A percentile compares a stretch with the other conserved stretches of the same genome.
Conservation (phyloP, 2,797 vertebrate species). For the Brachymystax lenok region DNA sequence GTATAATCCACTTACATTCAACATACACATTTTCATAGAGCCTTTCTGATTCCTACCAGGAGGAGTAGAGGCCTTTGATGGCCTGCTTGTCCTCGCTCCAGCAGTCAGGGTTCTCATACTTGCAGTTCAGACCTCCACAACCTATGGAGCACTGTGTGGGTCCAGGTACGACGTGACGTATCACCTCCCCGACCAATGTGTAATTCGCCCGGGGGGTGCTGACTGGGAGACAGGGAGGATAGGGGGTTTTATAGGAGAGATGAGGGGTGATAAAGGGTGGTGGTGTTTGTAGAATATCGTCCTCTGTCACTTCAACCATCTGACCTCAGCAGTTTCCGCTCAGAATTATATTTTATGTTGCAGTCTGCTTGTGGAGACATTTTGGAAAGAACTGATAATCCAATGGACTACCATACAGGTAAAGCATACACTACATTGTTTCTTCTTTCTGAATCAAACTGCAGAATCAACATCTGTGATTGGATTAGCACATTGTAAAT, state of each 20-base stretch:
- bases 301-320: not conserved
- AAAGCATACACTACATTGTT: not conserved
- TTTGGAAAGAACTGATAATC: not conserved
- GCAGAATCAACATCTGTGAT: not conserved
- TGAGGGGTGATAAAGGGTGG: not conserved
- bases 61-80: constrained; percentile 91
- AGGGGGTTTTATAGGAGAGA: not conserved
- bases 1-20: not conserved
- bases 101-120: constrained; percentile 90
- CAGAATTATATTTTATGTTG: not conserved
- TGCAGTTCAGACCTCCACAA: constrained; percentile 91
- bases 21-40: not conserved
- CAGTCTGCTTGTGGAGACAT: not conserved
- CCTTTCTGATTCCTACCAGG: constrained; percentile 78
- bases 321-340: not conserved
- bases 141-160: constrained; percentile 91
- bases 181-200: constrained; percentile 88
- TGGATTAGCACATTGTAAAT: not conserved
- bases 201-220: constrained; percentile 85
- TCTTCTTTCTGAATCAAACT: too few species aligned
- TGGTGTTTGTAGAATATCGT: not conserved
- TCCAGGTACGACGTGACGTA: constrained; percentile 86
- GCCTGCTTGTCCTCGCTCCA: constrained; percentile 92
- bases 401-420: not conserved
- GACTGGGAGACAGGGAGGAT: constrained; percentile 65